A percentile compares a stretch with the other conserved stretches of the same genome.
Evolutionary conservation across 2,113 vertebrate species (phyloP).

Genomic region (Aspiorhynchus laticeps): DNA sequence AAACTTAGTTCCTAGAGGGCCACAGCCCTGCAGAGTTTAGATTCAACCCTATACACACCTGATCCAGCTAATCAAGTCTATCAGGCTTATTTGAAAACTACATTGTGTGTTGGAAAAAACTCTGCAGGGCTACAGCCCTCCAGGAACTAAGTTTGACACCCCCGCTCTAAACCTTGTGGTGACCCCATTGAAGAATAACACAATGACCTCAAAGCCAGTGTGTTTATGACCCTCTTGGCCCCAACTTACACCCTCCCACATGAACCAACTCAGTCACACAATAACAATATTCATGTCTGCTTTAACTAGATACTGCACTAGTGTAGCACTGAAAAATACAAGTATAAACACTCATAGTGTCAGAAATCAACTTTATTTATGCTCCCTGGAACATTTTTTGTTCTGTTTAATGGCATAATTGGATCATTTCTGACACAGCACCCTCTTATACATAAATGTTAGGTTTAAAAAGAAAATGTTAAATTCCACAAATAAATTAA

Average conservation of each 20-base stretch:
- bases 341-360: neutral
- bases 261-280: neutral
- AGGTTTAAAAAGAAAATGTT: too few relatives aligned
- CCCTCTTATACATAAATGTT: neutral
- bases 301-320: neutral
- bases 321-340: neutral
- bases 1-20: too few relatives aligned
- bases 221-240: slow-evolving; percentile 53
- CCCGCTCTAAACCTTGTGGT: slow-evolving; percentile 53
- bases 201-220: slow-evolving; percentile 61
- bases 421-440: neutral
- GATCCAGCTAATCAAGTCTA: too few relatives aligned
- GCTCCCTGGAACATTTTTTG: neutral
- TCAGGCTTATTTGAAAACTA: too few relatives aligned
- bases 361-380: neutral
- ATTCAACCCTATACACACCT: too few relatives aligned
- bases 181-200: slow-evolving; percentile 65
- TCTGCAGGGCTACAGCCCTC: too few relatives aligned
- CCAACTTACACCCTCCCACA: slow-evolving; percentile 10
- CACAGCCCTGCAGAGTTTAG: too few relatives aligned
- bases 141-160: too few relatives aligned
- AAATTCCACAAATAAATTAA: neutral
- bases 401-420: neutral
- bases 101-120: too few relatives aligned
- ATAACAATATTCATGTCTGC: neutral